These are phyloP conservation scores for Drosophila nr. perissopoda DNA, from an alignment of 2,888 invertebrate genomes.

Conservation along the genomic window DNA sequence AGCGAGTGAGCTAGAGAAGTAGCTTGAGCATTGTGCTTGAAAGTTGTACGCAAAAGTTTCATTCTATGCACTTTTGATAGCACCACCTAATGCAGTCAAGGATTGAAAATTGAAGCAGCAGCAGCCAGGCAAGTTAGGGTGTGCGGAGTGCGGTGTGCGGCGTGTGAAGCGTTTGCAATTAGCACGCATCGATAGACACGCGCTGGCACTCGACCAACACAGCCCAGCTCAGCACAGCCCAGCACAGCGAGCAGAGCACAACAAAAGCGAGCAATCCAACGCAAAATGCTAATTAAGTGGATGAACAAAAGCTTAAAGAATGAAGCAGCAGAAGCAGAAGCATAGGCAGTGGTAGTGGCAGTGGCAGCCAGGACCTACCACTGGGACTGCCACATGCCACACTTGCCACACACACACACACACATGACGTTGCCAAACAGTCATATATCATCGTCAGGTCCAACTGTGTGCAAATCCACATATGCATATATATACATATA, in stretches of 20 bases:
- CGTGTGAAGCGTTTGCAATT: slow-evolving; percentile 67
- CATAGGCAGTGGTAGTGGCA: not conserved
- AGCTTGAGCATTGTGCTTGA: slow-evolving; percentile 25
- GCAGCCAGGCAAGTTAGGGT: not conserved
- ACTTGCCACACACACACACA: slow-evolving; percentile 15
- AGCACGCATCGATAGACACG: slow-evolving; percentile 82
- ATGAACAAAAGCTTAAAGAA: slow-evolving; percentile 51
- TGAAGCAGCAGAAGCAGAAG: slow-evolving; percentile 11
- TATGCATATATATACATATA: not conserved
- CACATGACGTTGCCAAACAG: slow-evolving; percentile 56
- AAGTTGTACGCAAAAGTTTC: slow-evolving; percentile 59
- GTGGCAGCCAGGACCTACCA: slow-evolving; percentile 2
- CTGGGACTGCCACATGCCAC: slow-evolving; percentile 19
- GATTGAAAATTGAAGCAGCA: slow-evolving; percentile 41
- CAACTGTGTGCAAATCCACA: slow-evolving; percentile 60
- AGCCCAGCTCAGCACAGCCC: not conserved
- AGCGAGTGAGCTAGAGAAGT: not conserved
- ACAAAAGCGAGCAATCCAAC: slow-evolving; percentile 60
- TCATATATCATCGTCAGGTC: slow-evolving; percentile 78
- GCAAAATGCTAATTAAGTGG: slow-evolving; percentile 79
- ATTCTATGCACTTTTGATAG: slow-evolving; percentile 58
- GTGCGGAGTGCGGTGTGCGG: slow-evolving; percentile 1
- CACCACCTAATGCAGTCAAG: slow-evolving; percentile 69
- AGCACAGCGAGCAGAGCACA: slow-evolving; percentile 28
- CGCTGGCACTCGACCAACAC: slow-evolving; percentile 67